phyloP scores from a whole-genome alignment of 2,113 vertebrate species.

The Craseonycteris thonglongyai region DNA sequence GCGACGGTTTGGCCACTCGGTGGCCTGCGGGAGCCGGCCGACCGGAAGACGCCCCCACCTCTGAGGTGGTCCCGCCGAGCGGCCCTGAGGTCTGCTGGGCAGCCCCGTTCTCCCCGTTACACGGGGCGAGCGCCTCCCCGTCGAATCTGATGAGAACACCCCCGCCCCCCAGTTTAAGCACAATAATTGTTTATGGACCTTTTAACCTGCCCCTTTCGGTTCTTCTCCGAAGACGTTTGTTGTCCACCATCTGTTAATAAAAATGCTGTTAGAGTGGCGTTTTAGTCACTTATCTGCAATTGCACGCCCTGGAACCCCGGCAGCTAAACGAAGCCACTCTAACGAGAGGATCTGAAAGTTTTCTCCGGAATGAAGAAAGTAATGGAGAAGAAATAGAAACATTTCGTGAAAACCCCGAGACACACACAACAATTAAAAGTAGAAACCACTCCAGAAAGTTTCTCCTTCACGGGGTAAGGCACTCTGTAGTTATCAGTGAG shows the following conservation, averaged over 20 bases:
- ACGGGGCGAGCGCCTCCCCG: not conserved
- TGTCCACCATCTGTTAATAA: conserved; percentile 57
- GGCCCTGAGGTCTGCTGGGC: not conserved
- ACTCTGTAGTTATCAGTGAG: not conserved
- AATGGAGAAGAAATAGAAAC: not conserved
- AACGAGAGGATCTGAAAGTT: conserved; percentile 24
- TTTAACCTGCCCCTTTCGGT: conserved; percentile 44
- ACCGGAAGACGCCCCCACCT: not conserved
- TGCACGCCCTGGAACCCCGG: conserved; percentile 40
- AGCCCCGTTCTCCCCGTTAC: not conserved
- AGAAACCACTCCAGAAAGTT: not conserved
- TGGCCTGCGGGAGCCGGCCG: not conserved
- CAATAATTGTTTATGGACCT: conserved; percentile 63
- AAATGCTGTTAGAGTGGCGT: conserved; percentile 24
- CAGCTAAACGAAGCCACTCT: conserved; percentile 40
- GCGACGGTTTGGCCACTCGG: not conserved
- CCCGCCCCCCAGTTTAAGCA: not conserved
- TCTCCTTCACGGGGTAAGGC: not conserved
- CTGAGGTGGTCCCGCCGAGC: not conserved
- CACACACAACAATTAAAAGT: not conserved
- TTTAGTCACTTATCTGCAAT: conserved; percentile 38
- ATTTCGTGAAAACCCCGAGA: not conserved
- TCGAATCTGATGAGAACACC: not conserved
- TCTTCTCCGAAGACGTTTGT: conserved; percentile 54
- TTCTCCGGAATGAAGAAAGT: conserved; percentile 2